Conservation (phyloP, 2,797 vertebrate genomes). For the Adrianichthys oophorus region DNA sequence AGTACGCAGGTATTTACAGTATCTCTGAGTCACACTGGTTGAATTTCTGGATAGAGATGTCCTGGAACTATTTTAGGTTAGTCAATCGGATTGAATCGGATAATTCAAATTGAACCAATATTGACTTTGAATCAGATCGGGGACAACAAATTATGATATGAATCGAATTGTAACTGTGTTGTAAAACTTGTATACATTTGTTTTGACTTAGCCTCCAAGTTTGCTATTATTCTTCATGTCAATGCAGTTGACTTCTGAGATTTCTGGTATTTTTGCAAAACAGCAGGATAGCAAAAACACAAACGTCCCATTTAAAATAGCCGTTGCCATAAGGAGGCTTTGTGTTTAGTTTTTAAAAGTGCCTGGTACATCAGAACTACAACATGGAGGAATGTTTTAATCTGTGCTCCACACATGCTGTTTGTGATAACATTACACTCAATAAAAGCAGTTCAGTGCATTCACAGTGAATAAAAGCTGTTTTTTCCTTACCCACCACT, state of each 20-base stretch:
- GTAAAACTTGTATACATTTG: too few species aligned
- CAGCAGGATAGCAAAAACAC: neutral
- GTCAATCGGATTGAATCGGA: too few species aligned
- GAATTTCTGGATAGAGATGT: too few species aligned
- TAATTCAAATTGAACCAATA: too few species aligned
- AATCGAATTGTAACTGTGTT: too few species aligned
- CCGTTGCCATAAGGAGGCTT: slow-evolving; percentile 1
- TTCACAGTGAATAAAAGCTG: slow-evolving; percentile 43
- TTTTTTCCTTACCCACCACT: slow-evolving; percentile 18
- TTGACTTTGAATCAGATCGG: too few species aligned
- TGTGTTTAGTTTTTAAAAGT: too few species aligned
- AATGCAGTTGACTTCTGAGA: neutral
- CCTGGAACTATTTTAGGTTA: too few species aligned
- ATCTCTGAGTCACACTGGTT: too few species aligned
- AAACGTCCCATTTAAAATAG: neutral
- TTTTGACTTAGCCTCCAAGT: too few species aligned
- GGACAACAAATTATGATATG: too few species aligned
- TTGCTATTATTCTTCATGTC: neutral
- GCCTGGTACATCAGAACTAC: neutral
- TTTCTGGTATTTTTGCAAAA: neutral
- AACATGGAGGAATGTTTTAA: slow-evolving; percentile 25
- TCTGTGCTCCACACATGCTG: slow-evolving; percentile 28
- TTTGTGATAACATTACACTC: slow-evolving; percentile 10
- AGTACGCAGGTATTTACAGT: too few species aligned
- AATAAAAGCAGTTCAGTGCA: slow-evolving; percentile 30